Evolutionary conservation across 1,140 invertebrate genomes (phyloP).

Genomic region (Trachelipus rathkii): DNA sequence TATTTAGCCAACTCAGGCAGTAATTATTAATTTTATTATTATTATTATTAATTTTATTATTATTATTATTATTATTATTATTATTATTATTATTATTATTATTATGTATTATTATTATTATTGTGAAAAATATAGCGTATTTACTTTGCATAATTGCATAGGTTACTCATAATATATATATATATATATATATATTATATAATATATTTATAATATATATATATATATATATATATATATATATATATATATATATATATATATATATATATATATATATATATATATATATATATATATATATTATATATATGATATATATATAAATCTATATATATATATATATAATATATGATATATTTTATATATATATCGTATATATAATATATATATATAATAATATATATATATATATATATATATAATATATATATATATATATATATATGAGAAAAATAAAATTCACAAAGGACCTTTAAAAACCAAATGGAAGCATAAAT

Average conservation of each 20-base stretch:
- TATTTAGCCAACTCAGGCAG: no score
- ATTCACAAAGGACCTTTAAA: not conserved
- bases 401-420: constrained; percentile 18
- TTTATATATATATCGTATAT: constrained; percentile 14
- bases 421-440: constrained; percentile 18
- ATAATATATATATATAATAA: constrained; percentile 4
- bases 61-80: no score
- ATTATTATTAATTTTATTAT: no score
- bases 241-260: constrained; percentile 18
- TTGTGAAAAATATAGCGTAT: no score
- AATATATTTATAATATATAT: constrained; percentile 6
- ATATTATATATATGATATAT: constrained; percentile 6
- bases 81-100: no score
- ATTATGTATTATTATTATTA: no score
- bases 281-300: constrained; percentile 18
- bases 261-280: constrained; percentile 18
- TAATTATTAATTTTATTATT: no score
- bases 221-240: constrained; percentile 19
- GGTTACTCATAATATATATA: no score
- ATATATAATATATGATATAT: constrained; percentile 14
- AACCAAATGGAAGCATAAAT: no score
- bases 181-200: no score
- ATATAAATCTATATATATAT: not conserved
- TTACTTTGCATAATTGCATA: no score
- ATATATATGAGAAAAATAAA: not conserved